Evolutionary conservation across 2,113 vertebrate species (phyloP).

Genomic region (Protomyctophum bolini): DNA sequence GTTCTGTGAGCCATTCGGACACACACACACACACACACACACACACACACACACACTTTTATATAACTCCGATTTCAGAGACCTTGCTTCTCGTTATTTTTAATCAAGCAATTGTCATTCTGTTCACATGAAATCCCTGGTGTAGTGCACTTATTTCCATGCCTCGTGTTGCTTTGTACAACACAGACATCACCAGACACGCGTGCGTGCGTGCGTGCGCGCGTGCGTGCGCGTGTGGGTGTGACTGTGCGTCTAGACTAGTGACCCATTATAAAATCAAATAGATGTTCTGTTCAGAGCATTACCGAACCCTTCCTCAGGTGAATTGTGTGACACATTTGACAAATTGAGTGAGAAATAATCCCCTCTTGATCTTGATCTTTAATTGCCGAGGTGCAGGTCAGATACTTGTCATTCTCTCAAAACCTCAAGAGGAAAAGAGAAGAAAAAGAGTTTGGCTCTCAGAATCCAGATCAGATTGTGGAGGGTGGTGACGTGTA

Average conservation of each 20-base stretch:
- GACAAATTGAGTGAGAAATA: no score
- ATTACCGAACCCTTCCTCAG: slow-evolving; percentile 29
- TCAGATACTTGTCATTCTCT: slow-evolving; percentile 29
- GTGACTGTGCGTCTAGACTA: slow-evolving; percentile 23
- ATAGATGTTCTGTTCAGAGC: slow-evolving; percentile 24
- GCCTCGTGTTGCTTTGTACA: not conserved
- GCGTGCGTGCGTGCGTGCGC: slow-evolving; percentile 10
- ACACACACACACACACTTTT: not conserved
- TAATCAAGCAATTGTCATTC: not conserved
- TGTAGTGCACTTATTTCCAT: not conserved
- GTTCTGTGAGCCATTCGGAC: slow-evolving; percentile 12
- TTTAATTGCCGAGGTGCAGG: not conserved
- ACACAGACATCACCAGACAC: slow-evolving; percentile 27
- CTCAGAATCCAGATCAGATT: no score
- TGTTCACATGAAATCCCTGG: not conserved
- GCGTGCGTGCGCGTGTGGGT: slow-evolving; percentile 19
- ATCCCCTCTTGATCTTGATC: no score
- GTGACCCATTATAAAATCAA: slow-evolving; percentile 43
- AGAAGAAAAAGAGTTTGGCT: no score
- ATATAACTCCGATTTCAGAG: slow-evolving; percentile 8
- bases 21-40: not conserved
- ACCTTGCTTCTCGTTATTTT: not conserved
- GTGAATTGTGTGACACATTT: slow-evolving; percentile 15
- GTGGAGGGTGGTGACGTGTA: no score
- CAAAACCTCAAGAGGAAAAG: no score